A percentile compares a stretch with the other conserved stretches of the same genome.
Evolutionary conservation across 2,797 vertebrate genomes (phyloP).

Genomic region (Varecia variegata): DNA sequence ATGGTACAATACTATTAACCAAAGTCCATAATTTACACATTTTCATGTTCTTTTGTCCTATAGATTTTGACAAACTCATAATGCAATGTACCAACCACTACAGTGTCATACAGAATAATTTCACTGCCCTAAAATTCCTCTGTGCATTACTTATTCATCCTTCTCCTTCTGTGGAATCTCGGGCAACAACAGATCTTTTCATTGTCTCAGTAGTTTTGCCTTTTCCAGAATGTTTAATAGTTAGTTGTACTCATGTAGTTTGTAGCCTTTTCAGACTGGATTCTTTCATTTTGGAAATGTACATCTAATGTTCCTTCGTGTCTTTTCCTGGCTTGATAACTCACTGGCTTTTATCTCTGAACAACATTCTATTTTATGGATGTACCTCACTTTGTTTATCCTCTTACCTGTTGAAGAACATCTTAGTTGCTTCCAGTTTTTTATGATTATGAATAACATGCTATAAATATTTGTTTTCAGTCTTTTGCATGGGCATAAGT

Average conservation of each 20-base stretch:
- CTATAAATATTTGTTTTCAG: not conserved
- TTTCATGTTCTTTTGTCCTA: not conserved
- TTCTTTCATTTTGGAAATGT: not conserved
- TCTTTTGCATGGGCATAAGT: not conserved
- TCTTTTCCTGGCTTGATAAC: not conserved
- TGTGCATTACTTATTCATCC: not conserved
- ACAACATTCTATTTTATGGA: not conserved
- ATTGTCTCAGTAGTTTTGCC: not conserved
- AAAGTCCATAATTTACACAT: not conserved
- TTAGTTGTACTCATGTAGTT: not conserved
- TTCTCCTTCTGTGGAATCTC: not conserved
- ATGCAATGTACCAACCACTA: not conserved
- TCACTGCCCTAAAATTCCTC: not conserved
- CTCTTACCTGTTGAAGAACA: not conserved
- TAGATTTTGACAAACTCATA: not conserved
- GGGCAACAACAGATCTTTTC: not conserved
- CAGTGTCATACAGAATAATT: not conserved
- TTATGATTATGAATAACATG: not conserved
- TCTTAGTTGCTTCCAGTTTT: not conserved
- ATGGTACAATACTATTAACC: not conserved
- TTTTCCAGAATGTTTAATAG: not conserved
- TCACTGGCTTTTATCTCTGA: not conserved
- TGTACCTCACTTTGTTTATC: not conserved
- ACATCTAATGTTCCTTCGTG: not conserved
- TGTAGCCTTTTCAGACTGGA: not conserved